Conservation (phyloP, 37 sponge, comb jelly and placozoan species). For the Hormiphora californensis region DNA sequence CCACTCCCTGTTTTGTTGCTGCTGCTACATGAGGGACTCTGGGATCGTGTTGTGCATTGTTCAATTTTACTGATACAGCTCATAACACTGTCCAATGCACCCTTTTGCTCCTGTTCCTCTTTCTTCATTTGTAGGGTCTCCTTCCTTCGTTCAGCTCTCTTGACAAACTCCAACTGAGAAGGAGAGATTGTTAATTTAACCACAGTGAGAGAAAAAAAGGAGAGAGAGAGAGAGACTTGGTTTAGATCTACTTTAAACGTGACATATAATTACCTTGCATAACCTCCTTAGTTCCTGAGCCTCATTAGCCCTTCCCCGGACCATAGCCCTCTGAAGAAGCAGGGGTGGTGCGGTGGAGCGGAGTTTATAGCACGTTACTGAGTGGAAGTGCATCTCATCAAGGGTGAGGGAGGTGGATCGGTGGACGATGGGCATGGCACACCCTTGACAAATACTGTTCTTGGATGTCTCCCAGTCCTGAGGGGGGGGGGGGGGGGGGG, state of each 20-base stretch:
- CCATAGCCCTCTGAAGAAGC: constrained; percentile 36
- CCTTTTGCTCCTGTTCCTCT: constrained; percentile 14
- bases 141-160: constrained; percentile 6
- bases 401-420: constrained; percentile 11
- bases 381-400: constrained; percentile 55
- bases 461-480: constrained; percentile 54
- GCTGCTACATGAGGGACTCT: neutral
- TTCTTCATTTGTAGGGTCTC: neutral
- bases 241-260: too few species aligned
- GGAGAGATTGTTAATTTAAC: neutral
- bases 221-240: too few species aligned
- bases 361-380: neutral
- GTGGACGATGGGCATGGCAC: constrained; percentile 43
- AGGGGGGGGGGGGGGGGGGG: too few species aligned
- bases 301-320: neutral
- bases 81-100: constrained; percentile 5
- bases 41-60: neutral
- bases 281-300: constrained; percentile 32
- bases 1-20: neutral
- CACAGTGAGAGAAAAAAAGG: neutral
- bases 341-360: constrained; percentile 9
- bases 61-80: constrained; percentile 45
- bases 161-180: constrained; percentile 31
- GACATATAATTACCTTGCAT: too few species aligned
- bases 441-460: constrained; percentile 39